Evolutionary conservation across 1,140 invertebrate genomes (phyloP), one percentile per base, ranked within the genome.

Genomic region (Luehdorfia chinensis): DNA sequence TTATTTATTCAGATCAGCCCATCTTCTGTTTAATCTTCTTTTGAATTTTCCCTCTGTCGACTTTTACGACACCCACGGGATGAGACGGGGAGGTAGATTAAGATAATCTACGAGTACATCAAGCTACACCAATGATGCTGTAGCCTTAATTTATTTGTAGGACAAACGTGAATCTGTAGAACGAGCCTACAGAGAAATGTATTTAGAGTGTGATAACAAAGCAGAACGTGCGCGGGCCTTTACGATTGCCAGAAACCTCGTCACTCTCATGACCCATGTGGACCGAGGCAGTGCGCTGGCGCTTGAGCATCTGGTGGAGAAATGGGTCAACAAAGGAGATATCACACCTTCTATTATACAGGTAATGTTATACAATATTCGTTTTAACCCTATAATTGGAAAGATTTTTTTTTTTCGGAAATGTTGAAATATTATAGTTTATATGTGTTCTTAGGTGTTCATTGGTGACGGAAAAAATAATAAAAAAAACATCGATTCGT

Each of bases 221-320:
- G 62, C 66, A 27, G 87, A 87, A 50, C 67, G 87, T 4, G 76
- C 71, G 3, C 75, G 78, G 0, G 80, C 83, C 0, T 81, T 70
- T 41, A 52, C 62, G 1, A 85, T 93, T 23, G 91, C 93, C 2
- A 87, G 88, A 21, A 91, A 91, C 57, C 76, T 95, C 1, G 90
- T 90, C 5, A 75, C 88, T 6, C 87, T 96, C 7, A 68, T 92
- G 13, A 65, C 85, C 30, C 87, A 87, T 14, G 48, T 87, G 9
- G 84, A 88, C 67, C 59, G 73, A 25, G 84, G 83, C 49, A 72
- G 68, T 32, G 87, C 87, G 16, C 88, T 90, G 15, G 94, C 94
- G 8, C 79, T 96, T 15, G 89, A 93, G 46, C 89, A 92, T 49
- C 79, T 97, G 21, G 88, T 96, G 9, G 67, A 72, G 16, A 89